Evolutionary conservation across 2,797 vertebrate species (phyloP).

Genomic region (Poecilia picta): DNA sequence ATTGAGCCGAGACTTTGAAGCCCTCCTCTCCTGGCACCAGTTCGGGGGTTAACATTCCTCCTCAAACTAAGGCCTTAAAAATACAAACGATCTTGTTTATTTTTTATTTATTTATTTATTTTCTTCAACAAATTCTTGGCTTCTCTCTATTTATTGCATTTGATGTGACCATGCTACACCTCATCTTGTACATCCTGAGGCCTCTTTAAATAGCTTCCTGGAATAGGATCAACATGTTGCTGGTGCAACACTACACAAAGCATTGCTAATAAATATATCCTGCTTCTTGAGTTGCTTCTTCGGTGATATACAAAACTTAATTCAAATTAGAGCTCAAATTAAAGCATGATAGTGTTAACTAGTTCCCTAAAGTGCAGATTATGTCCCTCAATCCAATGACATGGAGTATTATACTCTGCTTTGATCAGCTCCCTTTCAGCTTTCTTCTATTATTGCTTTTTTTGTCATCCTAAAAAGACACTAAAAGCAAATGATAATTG

Average conservation of each 20-base stretch:
- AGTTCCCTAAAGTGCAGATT: conserved; percentile 31
- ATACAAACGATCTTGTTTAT: conserved; percentile 2
- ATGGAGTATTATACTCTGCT: neutral
- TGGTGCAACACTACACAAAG: conserved; percentile 18
- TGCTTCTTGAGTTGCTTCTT: conserved; percentile 24
- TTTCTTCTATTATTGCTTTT: neutral
- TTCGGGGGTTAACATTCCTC: conserved; percentile 41
- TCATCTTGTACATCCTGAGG: conserved; percentile 17
- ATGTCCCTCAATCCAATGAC: neutral
- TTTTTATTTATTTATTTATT: neutral
- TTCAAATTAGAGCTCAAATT: conserved; percentile 16
- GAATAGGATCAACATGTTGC: conserved; percentile 19
- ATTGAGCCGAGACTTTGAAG: conserved; percentile 39
- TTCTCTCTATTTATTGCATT: conserved; percentile 28
- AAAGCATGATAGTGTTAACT: conserved; percentile 34
- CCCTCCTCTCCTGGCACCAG: conserved; percentile 44
- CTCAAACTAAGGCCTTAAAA: conserved; percentile 38
- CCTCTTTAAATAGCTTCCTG: conserved; percentile 21
- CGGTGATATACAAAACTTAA: neutral
- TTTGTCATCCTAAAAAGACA: neutral
- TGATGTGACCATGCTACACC: conserved; percentile 20
- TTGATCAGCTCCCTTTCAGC: neutral
- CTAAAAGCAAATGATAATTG: neutral
- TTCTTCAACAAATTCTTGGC: conserved; percentile 26
- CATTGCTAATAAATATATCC: neutral